Evolutionary conservation across 1,140 invertebrate species (phyloP), one percentile per base, ranked within the genome.

Genomic region (Druon quercuslanigerum): DNA sequence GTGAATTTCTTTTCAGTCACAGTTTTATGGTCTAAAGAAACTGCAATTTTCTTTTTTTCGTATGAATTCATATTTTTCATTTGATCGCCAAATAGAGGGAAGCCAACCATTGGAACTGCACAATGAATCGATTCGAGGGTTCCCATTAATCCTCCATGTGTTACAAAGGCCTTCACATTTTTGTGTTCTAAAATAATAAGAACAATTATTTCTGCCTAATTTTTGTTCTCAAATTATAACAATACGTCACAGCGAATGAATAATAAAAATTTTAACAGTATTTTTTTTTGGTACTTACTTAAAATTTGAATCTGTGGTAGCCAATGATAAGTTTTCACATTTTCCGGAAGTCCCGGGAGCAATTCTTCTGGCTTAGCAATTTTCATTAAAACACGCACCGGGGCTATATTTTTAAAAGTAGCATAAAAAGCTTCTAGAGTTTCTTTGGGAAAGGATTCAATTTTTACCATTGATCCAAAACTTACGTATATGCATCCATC

Each of bases 401-500:
- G 85, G 50, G 82, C 85, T 54, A 88, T 81, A 51, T 82, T 87
- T 75, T 84, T 77, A 54, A 87, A 89, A 2, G 81, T 83, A 9
- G 76, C 74, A 51, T 87, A 87, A 74, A 88, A 84, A 12, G 78
- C 77, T 0, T 79, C 56, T 25, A 87, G 73, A 2, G 72, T 84
- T 71, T 78, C 17, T 60, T 87, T 84, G 71, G 86, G 79, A 83
- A 91, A 76, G 85, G 92, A 87, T 93, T 94, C 92, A 88, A 94
- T 91, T 92, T 94, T 93, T 89, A 94, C 88, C 87, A 94, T 93
- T 6, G 95, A 94, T 19, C 96, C 96, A 85, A 96, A 93, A 80
- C 94, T 95, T 75, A 96, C 94, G 77, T 95, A 94, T 71, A 96
- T 92, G 9, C 95, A 94, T 3, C 95, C 95, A 78, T 95, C 86